Percentiles rank a stretch among this genome's conserved stretches.
Conservation (phyloP, 2,113 vertebrate genomes). For the Collichthys lucidus region DNA sequence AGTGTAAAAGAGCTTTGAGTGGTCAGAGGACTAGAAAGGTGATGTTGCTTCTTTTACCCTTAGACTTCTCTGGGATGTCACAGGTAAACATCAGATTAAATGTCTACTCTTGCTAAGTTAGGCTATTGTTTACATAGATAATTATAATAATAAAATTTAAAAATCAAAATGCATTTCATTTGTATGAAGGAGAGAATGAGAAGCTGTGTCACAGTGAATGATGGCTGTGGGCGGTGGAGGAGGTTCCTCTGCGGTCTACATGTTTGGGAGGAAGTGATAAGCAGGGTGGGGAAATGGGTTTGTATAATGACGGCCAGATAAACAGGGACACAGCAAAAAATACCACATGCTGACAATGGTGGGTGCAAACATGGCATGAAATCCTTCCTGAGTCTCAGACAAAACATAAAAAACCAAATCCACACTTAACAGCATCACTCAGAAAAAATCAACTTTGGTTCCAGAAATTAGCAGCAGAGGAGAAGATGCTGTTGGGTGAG, state of each 20-base stretch:
- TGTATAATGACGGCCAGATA: slow-evolving; percentile 44
- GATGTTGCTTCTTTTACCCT: too few relatives aligned
- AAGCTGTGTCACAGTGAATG: background rate
- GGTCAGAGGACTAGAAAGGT: too few relatives aligned
- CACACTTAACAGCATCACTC: background rate
- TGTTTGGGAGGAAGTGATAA: slow-evolving; percentile 65
- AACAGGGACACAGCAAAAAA: slow-evolving; percentile 20
- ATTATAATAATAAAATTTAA: too few relatives aligned
- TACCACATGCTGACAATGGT: slow-evolving; percentile 25
- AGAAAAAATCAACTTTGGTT: background rate
- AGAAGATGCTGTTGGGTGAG: background rate
- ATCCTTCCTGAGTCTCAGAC: slow-evolving; percentile 44
- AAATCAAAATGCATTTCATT: too few relatives aligned
- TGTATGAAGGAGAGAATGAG: background rate
- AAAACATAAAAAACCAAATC: slow-evolving; percentile 37
- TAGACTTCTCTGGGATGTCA: too few relatives aligned
- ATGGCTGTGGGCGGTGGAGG: background rate
- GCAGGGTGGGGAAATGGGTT: slow-evolving; percentile 50
- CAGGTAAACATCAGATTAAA: too few relatives aligned
- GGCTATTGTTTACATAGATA: too few relatives aligned
- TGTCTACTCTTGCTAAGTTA: too few relatives aligned
- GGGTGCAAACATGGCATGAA: background rate
- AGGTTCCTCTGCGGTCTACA: slow-evolving; percentile 29
- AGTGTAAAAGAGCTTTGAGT: too few relatives aligned
- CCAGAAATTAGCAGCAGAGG: background rate